phyloP scores from a whole-genome alignment of 2,888 invertebrate genomes.

The Hermaeophaga mercurialis region DNA sequence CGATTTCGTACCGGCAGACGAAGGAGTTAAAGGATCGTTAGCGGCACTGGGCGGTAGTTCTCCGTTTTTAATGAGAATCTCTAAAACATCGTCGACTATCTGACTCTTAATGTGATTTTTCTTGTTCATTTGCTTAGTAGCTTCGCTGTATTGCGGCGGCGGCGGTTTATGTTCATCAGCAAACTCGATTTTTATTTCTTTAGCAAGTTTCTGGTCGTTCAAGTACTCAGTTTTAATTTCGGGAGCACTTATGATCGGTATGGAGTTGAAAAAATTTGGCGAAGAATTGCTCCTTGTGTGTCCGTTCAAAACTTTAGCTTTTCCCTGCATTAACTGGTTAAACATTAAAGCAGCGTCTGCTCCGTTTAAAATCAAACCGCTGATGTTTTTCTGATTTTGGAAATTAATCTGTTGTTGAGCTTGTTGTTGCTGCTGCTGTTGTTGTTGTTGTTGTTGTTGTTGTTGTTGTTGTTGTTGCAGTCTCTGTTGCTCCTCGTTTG shows the following conservation, averaged over 20 bases:
- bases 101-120: conserved; percentile 68
- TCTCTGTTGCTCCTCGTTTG: conserved; percentile 57
- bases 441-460: conserved; percentile 54
- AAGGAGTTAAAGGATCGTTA: conserved; percentile 68
- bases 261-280: conserved; percentile 63
- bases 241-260: conserved; percentile 43
- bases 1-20: conserved; percentile 53
- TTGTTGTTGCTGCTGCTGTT: conserved; percentile 59
- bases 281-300: conserved; percentile 61
- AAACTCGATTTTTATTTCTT: conserved; percentile 46
- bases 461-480: conserved; percentile 67
- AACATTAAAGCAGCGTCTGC: conserved; percentile 62
- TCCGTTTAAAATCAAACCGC: conserved; percentile 69
- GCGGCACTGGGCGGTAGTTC: conserved; percentile 90
- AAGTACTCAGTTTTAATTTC: conserved; percentile 47
- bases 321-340: conserved; percentile 59
- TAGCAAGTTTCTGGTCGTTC: conserved; percentile 38
- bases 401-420: conserved; percentile 59
- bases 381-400: conserved; percentile 57
- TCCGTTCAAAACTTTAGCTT: conserved; percentile 59
- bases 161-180: conserved; percentile 54
- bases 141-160: conserved; percentile 71
- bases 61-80: conserved; percentile 91
- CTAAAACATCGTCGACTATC: conserved; percentile 89
- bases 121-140: conserved; percentile 65